Conservation (phyloP, 2,888 invertebrate species). For the Erpobdella octoculata region DNA sequence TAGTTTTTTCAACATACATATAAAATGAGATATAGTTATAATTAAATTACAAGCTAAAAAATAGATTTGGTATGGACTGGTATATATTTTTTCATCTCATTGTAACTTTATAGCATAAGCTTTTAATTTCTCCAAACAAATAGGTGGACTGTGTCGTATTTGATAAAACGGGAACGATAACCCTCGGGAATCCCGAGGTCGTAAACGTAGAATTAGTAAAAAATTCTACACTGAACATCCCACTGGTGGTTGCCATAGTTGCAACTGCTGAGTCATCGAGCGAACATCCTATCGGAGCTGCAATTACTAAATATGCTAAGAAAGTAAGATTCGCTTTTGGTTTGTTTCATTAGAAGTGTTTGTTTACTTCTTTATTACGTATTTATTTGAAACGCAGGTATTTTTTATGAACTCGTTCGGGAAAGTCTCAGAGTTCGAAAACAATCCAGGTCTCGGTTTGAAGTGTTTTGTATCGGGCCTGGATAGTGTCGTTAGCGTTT, state of each 20-base stretch:
- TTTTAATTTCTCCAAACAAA: background rate
- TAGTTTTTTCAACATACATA: background rate
- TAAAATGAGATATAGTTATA: background rate
- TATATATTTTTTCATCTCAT: background rate
- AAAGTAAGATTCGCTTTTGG: slow-evolving; percentile 49
- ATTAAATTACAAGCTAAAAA: background rate
- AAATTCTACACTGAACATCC: background rate
- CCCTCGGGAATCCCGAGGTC: slow-evolving; percentile 70
- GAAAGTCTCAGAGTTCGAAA: slow-evolving; percentile 63
- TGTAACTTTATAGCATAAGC: background rate
- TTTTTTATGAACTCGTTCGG: slow-evolving; percentile 60
- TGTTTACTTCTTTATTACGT: too few species aligned
- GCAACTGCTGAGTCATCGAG: slow-evolving; percentile 87
- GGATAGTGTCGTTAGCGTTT: background rate
- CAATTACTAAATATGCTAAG: slow-evolving; percentile 79
- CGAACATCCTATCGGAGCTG: slow-evolving; percentile 89
- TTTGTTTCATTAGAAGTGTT: background rate
- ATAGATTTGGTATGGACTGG: background rate
- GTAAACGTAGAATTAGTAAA: slow-evolving; percentile 3
- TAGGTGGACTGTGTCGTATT: slow-evolving; percentile 85
- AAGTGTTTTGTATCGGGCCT: slow-evolving; percentile 62
- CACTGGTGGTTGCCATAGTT: slow-evolving; percentile 65
- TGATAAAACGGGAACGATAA: slow-evolving; percentile 97
- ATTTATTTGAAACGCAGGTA: slow-evolving; percentile 45
- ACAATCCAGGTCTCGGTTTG: slow-evolving; percentile 85